Evolutionary conservation across 2,888 invertebrate species (phyloP), one percentile per base, ranked within the genome.

Genomic region (Hypolimnas misippus): DNA sequence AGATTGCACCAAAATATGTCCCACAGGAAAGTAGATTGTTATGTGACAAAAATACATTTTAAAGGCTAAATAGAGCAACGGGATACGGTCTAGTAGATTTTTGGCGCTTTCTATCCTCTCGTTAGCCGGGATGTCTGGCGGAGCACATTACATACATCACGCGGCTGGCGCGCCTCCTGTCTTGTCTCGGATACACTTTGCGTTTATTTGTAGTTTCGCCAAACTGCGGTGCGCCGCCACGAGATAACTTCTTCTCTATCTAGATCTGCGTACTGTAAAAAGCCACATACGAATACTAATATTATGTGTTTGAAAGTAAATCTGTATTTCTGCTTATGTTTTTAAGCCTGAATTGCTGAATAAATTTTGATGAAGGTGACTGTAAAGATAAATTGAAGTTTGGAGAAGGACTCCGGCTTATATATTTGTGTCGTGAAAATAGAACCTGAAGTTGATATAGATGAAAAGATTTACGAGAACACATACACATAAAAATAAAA

Each of bases 161-260:
- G 46, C 8, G 25, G 35, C 38, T 60, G 59, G 59, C 59, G 35
- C 58, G 58, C 58, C 58, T 33, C 58, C 40, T 52, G 52, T 59
- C 59, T 59, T 59, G 59, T 60, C 59, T 38, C 54, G 54, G 42
- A 54, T 54, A 54, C 54, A 54, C 29, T 54, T 54, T 60, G 59
- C 53, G 53, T 53, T 54, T 60, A 60, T 59, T 53, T 59, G 59
- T 53, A 35, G 54, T 42, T 29, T 14, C 59, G 53, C 59, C 53
- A 59, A 59, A 53, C 38, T 60, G 53, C 59, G 53, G 53, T 46
- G 25, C 12, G 21, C 49, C 49, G 29, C n/a, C 46, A 19, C 10
- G 42, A 21, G n/a, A 46, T 21, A 21, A 53, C 44, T 59, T 59
- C 51, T 52, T 52, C 25, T 25, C n/a, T 53, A 54, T n/a, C 4